Conservation (phyloP, 2,888 invertebrate genomes). For the Brachylomia viminalis region DNA sequence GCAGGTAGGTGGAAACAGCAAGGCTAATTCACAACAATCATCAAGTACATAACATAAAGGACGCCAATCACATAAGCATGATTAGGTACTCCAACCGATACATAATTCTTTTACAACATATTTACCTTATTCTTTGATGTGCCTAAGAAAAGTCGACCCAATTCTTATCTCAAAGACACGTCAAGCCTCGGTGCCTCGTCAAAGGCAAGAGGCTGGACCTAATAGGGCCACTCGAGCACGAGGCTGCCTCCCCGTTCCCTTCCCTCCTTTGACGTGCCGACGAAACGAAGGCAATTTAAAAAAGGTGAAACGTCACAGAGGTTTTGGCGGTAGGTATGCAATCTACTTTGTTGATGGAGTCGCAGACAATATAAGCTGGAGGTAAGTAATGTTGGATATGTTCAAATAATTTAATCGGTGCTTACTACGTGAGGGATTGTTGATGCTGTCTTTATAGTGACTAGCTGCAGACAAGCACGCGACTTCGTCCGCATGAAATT, state of each 20-base stretch:
- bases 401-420: neutral
- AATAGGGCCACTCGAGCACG: constrained; percentile 85
- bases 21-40: constrained; percentile 34
- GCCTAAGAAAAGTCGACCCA: constrained; percentile 82
- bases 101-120: constrained; percentile 58
- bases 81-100: constrained; percentile 64
- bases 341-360: constrained; percentile 52
- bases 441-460: neutral
- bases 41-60: constrained; percentile 44
- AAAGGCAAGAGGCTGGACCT: constrained; percentile 86
- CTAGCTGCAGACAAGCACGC: neutral
- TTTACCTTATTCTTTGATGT: constrained; percentile 81
- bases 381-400: neutral
- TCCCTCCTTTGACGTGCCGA: constrained; percentile 79
- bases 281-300: constrained; percentile 87
- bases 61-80: constrained; percentile 58
- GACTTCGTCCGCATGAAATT: neutral
- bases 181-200: constrained; percentile 79
- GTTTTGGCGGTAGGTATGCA: constrained; percentile 66
- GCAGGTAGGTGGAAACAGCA: constrained; percentile 1
- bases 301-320: constrained; percentile 74
- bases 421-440: neutral
- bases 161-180: constrained; percentile 89
- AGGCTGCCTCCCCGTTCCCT: constrained; percentile 77
- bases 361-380: constrained; percentile 31